Evolutionary conservation across 2,113 vertebrate genomes (phyloP).

Genomic region (Paradisaea rubra): DNA sequence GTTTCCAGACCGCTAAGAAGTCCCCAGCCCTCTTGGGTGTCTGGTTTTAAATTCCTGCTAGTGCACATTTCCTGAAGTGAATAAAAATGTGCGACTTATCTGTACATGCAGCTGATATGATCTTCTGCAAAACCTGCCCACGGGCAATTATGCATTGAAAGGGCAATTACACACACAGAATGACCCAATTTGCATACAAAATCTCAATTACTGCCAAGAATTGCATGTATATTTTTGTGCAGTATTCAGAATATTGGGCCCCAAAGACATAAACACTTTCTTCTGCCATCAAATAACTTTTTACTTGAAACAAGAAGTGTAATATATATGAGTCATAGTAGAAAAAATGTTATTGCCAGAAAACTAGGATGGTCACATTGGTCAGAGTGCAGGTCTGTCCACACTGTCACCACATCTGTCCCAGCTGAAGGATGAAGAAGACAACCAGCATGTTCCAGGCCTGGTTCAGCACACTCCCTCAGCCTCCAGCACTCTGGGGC

Average conservation of each 20-base stretch:
- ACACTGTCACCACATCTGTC: neutral
- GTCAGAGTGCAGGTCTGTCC: neutral
- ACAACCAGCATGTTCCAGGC: rapidly evolving
- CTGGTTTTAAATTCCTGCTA: conserved; percentile 6
- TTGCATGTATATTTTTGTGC: neutral
- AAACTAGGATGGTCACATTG: neutral
- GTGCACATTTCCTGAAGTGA: conserved; percentile 2
- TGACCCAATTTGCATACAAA: conserved; percentile 38
- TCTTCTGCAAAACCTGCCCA: conserved; percentile 34
- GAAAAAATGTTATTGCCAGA: neutral
- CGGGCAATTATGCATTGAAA: conserved; percentile 32
- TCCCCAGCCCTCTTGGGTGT: neutral
- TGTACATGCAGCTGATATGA: neutral
- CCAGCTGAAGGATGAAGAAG: neutral
- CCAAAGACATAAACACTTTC: conserved; percentile 10
- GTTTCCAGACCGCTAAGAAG: neutral
- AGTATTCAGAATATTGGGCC: conserved; percentile 6
- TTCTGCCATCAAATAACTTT: neutral
- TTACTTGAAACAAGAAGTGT: neutral
- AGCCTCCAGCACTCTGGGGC: neutral
- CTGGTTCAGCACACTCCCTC: neutral
- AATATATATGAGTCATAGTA: neutral
- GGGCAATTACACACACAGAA: conserved; percentile 32
- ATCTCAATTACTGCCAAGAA: conserved; percentile 7
- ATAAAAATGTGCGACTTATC: conserved; percentile 15